A percentile compares a stretch with the other conserved stretches of the same genome.
Evolutionary conservation across 35 echinoderm and acorn worm species (phyloP).

Genomic region (Strongylocentrotus purpuratus): DNA sequence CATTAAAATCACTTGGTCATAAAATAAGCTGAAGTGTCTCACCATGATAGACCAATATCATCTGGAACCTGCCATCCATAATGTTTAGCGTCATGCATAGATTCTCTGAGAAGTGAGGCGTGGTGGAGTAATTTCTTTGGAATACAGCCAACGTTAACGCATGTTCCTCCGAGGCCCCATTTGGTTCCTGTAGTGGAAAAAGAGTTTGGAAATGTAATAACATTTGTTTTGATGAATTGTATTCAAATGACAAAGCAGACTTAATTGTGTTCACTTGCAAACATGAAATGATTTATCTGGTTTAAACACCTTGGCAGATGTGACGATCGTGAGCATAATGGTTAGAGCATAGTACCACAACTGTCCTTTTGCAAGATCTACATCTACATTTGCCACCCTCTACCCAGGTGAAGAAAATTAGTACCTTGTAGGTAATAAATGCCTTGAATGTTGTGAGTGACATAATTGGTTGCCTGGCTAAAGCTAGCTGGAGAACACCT

Average conservation of each 20-base stretch:
- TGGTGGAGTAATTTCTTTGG: constrained; percentile 98
- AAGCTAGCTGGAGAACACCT: background rate
- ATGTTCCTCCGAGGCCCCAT: constrained; percentile 92
- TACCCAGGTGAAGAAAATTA: background rate
- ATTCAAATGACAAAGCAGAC: too few relatives aligned
- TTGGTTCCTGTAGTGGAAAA: constrained; percentile 59
- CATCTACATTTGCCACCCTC: too few relatives aligned
- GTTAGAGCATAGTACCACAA: too few relatives aligned
- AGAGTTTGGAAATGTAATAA: background rate
- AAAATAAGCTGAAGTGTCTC: constrained; percentile 25
- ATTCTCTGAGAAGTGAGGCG: constrained; percentile 81
- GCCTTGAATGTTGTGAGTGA: background rate
- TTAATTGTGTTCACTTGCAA: too few relatives aligned
- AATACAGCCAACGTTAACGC: constrained; percentile 97
- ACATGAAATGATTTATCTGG: too few relatives aligned
- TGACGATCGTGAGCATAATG: too few relatives aligned
- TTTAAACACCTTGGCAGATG: too few relatives aligned
- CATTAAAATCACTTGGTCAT: background rate
- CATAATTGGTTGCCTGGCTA: background rate
- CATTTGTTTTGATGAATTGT: too few relatives aligned
- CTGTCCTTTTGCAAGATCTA: background rate
- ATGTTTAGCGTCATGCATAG: constrained; percentile 73
- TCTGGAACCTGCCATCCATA: constrained; percentile 88
- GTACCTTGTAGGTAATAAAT: background rate
- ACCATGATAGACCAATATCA: constrained; percentile 71